phyloP scores from a whole-genome alignment of 2,113 vertebrate species.

The Leucopsar rothschildi region DNA sequence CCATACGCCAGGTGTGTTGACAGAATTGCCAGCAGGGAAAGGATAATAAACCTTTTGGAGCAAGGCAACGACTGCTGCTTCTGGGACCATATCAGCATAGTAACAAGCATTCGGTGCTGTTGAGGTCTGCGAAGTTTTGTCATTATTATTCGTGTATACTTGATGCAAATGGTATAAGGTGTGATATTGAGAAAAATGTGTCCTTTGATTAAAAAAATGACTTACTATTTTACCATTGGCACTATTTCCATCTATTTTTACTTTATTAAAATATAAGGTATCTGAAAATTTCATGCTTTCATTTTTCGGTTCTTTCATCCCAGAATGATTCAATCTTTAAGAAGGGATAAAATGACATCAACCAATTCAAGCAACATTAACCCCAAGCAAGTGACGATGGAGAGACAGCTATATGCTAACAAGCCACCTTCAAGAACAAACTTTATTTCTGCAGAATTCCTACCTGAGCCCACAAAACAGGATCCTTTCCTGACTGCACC shows the following conservation, averaged over 20 bases:
- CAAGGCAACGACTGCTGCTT: conserved; percentile 29
- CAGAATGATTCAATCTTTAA: background rate
- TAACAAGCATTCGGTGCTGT: conserved; percentile 34
- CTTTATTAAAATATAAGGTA: background rate
- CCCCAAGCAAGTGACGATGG: background rate
- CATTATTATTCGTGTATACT: background rate
- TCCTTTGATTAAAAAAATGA: background rate
- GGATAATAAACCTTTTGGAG: conserved; percentile 51
- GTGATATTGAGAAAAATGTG: background rate
- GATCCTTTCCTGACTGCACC: background rate
- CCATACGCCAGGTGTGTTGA: conserved; percentile 44
- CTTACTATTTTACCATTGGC: background rate
- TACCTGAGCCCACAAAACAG: background rate
- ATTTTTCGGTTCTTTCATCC: background rate
- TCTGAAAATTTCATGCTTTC: background rate
- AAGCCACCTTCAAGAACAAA: background rate
- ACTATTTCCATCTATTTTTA: background rate
- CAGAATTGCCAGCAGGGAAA: conserved; percentile 53
- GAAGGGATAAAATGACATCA: background rate
- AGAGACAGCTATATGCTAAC: background rate
- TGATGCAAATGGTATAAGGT: background rate
- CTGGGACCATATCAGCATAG: conserved; percentile 11
- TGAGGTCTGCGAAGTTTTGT: conserved; percentile 17
- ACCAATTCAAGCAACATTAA: conserved; percentile 18
- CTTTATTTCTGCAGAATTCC: background rate